These are phyloP conservation scores for Chinchilla lanigera DNA, from an alignment of 2,113 vertebrate genomes.

Conservation along the genomic window DNA sequence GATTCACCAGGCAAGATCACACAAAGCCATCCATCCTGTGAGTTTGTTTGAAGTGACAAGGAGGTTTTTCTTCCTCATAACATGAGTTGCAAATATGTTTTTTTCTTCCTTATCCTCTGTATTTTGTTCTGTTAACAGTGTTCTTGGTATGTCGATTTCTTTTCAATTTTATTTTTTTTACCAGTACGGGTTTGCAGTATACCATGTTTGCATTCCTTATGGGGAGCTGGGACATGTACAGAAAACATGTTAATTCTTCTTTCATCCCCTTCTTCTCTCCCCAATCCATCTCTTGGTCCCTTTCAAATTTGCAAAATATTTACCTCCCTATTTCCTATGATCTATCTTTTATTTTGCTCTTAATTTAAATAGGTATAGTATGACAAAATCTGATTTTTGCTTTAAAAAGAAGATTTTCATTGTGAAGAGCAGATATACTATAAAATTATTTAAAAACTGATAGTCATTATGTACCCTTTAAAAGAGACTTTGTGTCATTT, in stretches of 20 bases:
- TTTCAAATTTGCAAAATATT: not conserved
- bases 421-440: not conserved
- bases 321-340: not conserved
- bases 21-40: not conserved
- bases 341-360: not conserved
- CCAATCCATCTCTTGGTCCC: not conserved
- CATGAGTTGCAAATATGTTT: not conserved
- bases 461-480: not conserved
- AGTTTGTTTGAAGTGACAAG: not conserved
- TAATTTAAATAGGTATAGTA: not conserved
- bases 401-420: not conserved
- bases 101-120: not conserved
- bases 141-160: not conserved
- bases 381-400: not conserved
- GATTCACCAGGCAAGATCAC: not conserved
- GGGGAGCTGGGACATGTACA: not conserved
- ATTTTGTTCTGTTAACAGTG: not conserved
- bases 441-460: not conserved
- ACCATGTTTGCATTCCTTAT: not conserved
- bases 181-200: not conserved
- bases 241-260: not conserved
- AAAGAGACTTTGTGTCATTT: not conserved
- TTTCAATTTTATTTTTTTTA: not conserved
- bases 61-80: not conserved
- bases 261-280: not conserved